phyloP scores from a whole-genome alignment of 2,113 vertebrate genomes.

The Erpornis zantholeuca region DNA sequence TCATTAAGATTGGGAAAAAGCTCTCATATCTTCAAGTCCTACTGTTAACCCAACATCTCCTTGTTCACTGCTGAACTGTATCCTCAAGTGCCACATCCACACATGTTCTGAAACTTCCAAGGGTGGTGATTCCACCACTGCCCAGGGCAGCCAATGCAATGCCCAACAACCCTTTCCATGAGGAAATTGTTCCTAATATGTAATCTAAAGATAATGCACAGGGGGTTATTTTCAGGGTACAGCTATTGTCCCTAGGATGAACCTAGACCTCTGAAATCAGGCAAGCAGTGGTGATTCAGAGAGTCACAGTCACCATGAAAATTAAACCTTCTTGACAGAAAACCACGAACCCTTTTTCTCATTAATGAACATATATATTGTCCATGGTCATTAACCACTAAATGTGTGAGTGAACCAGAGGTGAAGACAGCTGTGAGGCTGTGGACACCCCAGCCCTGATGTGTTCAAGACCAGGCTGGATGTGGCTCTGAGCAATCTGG shows the following conservation, averaged over 20 bases:
- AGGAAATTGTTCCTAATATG: background rate
- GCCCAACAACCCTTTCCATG: background rate
- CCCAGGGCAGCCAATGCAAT: background rate
- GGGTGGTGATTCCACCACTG: background rate
- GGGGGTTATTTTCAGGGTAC: background rate
- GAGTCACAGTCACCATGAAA: background rate
- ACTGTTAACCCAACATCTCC: background rate
- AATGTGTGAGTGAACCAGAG: background rate
- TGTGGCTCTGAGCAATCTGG: background rate
- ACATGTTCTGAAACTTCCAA: background rate
- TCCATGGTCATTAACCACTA: too few relatives aligned
- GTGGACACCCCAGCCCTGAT: background rate
- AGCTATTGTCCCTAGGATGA: background rate
- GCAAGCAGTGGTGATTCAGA: background rate
- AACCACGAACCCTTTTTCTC: background rate
- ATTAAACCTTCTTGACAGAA: background rate
- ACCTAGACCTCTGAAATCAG: background rate
- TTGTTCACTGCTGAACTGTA: background rate
- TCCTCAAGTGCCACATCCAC: background rate
- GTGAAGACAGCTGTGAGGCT: background rate
- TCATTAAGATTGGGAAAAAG: too few relatives aligned
- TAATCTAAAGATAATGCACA: background rate
- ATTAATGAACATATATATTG: background rate
- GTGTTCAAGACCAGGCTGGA: background rate
- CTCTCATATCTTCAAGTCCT: background rate